Percentiles rank a stretch among this genome's conserved stretches.
Conservation (phyloP, 1,140 invertebrate genomes). For the Eurosta solidaginis region DNA sequence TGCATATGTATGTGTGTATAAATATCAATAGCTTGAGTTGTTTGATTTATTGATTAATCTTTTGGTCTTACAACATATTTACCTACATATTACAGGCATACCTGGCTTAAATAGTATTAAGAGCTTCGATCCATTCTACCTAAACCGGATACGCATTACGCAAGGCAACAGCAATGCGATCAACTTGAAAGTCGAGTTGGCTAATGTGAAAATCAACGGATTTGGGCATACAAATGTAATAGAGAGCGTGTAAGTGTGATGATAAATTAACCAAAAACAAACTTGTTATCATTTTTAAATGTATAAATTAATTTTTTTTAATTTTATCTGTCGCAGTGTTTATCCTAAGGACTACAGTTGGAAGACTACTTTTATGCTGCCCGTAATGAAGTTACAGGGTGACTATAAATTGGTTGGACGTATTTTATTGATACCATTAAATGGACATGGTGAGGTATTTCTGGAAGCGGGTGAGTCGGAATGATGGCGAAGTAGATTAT, state of each 20-base stretch:
- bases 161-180: constrained; percentile 70
- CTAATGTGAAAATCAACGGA: constrained; percentile 68
- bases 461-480: constrained; percentile 65
- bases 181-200: constrained; percentile 69
- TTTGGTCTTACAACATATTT: not conserved
- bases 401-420: constrained; percentile 72
- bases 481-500: not conserved
- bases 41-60: constrained; percentile 18
- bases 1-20: too few relatives aligned
- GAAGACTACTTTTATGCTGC: constrained; percentile 67
- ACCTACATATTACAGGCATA: constrained; percentile 42
- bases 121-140: constrained; percentile 68
- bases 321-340: constrained; percentile 59
- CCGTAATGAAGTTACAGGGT: constrained; percentile 70
- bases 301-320: not conserved
- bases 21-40: not conserved
- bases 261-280: not conserved
- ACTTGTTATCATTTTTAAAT: not conserved
- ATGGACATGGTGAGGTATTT: constrained; percentile 70
- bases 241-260: constrained; percentile 64
- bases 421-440: constrained; percentile 71
- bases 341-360: constrained; percentile 69
- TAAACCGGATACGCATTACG: constrained; percentile 68
- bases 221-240: constrained; percentile 68
- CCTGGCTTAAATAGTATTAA: constrained; percentile 61